phyloP scores from a whole-genome alignment of 2,113 vertebrate species.

The Himantopus leucocephalus region DNA sequence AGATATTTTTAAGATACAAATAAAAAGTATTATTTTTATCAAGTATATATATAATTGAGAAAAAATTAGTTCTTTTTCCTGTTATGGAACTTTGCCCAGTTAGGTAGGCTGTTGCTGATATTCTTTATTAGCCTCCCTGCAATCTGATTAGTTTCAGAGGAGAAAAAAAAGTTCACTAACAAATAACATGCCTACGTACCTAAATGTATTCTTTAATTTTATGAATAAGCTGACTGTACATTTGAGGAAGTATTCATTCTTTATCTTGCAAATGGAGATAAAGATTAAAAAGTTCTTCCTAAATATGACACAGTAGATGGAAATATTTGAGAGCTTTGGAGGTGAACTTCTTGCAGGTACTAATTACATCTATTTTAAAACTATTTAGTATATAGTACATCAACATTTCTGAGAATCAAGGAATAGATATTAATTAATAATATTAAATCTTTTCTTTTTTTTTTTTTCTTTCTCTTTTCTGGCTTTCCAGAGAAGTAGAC shows the following conservation, averaged over 20 bases:
- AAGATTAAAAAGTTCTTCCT: neutral
- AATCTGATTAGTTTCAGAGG: neutral
- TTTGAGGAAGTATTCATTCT: neutral
- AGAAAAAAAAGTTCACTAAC: neutral
- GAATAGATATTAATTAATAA: neutral
- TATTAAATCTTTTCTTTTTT: neutral
- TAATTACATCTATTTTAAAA: neutral
- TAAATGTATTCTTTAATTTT: neutral
- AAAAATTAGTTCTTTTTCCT: neutral
- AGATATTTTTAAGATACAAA: neutral
- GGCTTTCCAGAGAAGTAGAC: constrained; percentile 89
- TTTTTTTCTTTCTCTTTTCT: neutral
- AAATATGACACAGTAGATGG: neutral
- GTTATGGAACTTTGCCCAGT: neutral
- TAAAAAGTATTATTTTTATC: neutral
- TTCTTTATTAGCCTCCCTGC: neutral
- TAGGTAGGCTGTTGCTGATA: neutral
- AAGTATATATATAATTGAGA: neutral
- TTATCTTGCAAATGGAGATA: neutral
- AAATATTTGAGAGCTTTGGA: neutral
- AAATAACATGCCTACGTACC: neutral
- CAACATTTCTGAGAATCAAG: neutral
- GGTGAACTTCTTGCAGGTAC: neutral
- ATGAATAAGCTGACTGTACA: neutral
- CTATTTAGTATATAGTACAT: neutral